phyloP scores from a whole-genome alignment of 1,140 invertebrate species.

The Thaumetopoea pityocampa region DNA sequence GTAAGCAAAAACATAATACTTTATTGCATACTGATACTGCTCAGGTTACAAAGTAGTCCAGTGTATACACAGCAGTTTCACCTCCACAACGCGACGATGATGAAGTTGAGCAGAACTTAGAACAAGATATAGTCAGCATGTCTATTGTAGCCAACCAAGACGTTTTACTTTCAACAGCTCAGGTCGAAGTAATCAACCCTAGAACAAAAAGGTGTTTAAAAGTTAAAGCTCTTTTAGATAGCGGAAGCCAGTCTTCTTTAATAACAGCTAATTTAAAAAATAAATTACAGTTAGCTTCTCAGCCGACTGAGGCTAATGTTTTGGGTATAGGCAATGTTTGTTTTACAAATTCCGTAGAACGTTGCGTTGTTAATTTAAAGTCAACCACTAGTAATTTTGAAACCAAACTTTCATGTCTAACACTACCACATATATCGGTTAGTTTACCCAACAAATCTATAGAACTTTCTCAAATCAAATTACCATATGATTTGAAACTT shows the following conservation, averaged over 20 bases:
- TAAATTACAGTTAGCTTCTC: not conserved
- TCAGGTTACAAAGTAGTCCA: not conserved
- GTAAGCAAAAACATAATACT: not conserved
- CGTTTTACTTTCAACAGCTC: not conserved
- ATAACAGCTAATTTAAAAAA: not conserved
- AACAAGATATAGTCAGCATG: not conserved
- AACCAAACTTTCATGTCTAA: not conserved
- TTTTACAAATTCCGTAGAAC: not conserved
- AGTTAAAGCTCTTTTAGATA: not conserved
- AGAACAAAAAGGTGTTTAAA: not conserved
- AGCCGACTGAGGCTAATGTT: not conserved
- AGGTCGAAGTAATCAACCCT: not conserved
- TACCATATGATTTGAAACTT: not conserved
- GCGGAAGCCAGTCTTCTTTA: conserved; percentile 3
- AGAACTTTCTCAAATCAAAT: not conserved
- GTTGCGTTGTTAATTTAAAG: not conserved
- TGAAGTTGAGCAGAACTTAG: no score
- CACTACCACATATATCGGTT: not conserved
- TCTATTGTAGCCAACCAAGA: not conserved
- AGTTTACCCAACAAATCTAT: not conserved
- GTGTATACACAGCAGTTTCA: not conserved
- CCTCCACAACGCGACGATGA: no score
- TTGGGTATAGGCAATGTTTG: not conserved
- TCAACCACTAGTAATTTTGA: not conserved
- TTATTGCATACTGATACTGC: not conserved